phyloP scores from a whole-genome alignment of 2,113 vertebrate species.

The Petrocephalus microphthalmus region DNA sequence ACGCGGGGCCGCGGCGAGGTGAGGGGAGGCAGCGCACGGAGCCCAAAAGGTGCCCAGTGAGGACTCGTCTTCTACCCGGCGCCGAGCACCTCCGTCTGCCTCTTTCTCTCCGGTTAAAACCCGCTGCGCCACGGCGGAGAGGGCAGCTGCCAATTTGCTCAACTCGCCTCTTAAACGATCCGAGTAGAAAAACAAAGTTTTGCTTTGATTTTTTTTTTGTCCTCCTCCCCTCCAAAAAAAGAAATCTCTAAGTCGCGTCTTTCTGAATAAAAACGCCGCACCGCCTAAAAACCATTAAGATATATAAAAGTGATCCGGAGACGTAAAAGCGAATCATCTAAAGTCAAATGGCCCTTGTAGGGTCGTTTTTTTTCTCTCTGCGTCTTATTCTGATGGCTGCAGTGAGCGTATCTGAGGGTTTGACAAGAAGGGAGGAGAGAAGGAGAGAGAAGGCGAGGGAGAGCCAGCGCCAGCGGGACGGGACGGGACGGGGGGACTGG shows the following conservation, averaged over 20 bases:
- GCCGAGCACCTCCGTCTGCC: not conserved
- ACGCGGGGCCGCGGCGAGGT: slow-evolving; percentile 10
- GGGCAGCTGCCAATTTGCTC: not conserved
- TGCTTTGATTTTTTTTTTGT: not conserved
- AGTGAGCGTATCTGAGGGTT: slow-evolving; percentile 47
- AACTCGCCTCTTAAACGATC: not conserved
- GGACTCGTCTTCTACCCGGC: not conserved
- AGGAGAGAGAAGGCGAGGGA: slow-evolving; percentile 38
- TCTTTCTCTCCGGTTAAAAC: not conserved
- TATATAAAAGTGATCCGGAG: not conserved
- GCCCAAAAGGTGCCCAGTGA: slow-evolving; percentile 27
- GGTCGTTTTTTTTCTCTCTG: slow-evolving; percentile 17
- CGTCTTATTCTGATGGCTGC: slow-evolving; percentile 41
- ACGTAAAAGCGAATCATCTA: not conserved
- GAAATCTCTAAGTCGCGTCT: not conserved
- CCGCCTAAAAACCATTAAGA: not conserved
- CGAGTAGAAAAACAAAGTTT: not conserved
- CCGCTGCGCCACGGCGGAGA: not conserved
- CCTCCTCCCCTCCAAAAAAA: not conserved
- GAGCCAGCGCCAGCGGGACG: slow-evolving; percentile 53
- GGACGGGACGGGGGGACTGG: slow-evolving; percentile 40
- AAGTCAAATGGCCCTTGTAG: not conserved
- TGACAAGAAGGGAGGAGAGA: slow-evolving; percentile 53
- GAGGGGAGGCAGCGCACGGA: not conserved
- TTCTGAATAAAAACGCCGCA: not conserved